These are phyloP conservation scores for Tetragnatha montana DNA, from an alignment of 2,888 invertebrate species.

Conservation along the genomic window DNA sequence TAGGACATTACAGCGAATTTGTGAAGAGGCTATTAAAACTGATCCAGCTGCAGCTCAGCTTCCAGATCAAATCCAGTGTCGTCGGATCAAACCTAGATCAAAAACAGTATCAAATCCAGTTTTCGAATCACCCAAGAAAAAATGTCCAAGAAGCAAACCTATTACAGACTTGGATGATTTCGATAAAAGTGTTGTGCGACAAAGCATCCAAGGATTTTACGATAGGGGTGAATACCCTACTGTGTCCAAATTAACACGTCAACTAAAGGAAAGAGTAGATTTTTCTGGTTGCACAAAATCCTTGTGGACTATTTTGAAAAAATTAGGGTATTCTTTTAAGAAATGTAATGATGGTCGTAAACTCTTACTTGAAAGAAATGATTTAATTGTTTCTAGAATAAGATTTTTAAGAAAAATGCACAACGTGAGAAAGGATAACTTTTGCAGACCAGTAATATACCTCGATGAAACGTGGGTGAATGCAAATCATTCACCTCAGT, in stretches of 20 bases:
- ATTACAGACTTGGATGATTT: constrained; percentile 24
- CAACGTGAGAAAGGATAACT: background rate
- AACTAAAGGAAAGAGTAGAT: no score
- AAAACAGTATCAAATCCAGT: background rate
- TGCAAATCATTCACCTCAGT: background rate
- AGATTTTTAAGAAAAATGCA: constrained; percentile 16
- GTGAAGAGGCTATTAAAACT: background rate
- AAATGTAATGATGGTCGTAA: background rate
- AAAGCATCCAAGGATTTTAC: background rate
- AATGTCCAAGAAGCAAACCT: background rate
- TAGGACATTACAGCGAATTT: constrained; percentile 19
- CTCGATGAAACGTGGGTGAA: constrained; percentile 31
- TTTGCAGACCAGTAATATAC: constrained; percentile 7
- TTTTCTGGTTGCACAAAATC: constrained; percentile 2
- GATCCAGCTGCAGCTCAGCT: background rate
- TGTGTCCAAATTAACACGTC: background rate
- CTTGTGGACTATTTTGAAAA: background rate
- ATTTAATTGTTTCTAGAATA: constrained; percentile 6
- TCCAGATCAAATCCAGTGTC: background rate
- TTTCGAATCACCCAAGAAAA: constrained; percentile 8
- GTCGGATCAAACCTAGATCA: no score
- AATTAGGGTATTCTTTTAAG: constrained; percentile 14
- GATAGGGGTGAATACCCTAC: constrained; percentile 1
- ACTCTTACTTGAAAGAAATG: constrained; percentile 8
- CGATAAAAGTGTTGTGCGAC: background rate